Evolutionary conservation across 2,113 vertebrate species (phyloP).

Genomic region (Rutilus rutilus): DNA sequence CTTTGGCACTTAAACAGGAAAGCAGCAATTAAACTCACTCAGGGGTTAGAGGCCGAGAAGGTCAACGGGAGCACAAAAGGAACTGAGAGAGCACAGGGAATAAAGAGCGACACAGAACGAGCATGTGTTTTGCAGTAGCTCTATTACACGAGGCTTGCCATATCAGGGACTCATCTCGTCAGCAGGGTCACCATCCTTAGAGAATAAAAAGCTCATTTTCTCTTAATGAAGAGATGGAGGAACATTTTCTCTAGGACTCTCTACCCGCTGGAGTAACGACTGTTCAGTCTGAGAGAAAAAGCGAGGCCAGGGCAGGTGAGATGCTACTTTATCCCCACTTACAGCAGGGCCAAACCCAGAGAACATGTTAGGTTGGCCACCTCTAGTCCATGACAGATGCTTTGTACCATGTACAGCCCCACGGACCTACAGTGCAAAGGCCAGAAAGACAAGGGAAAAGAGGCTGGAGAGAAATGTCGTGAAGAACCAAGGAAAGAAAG

Average conservation of each 20-base stretch:
- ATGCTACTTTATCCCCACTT: constrained; percentile 5
- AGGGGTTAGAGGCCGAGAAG: constrained; percentile 17
- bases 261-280: background rate
- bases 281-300: background rate
- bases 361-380: constrained; percentile 42
- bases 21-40: constrained; percentile 46
- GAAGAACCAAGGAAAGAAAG: background rate
- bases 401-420: background rate
- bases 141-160: constrained; percentile 8
- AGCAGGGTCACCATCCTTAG: constrained; percentile 31
- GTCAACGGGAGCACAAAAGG: constrained; percentile 13
- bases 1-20: constrained; percentile 36
- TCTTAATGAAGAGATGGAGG: constrained; percentile 45
- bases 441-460: background rate
- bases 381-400: constrained; percentile 19
- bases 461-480: background rate
- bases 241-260: constrained; percentile 17
- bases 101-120: background rate
- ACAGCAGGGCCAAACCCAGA: constrained; percentile 8
- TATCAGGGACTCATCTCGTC: constrained; percentile 32
- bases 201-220: constrained; percentile 49
- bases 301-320: background rate
- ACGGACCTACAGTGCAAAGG: background rate
- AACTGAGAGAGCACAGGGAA: background rate
- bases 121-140: constrained; percentile 10